Evolutionary conservation across 2,888 invertebrate species (phyloP).

Genomic region (Rotaria sp.): DNA sequence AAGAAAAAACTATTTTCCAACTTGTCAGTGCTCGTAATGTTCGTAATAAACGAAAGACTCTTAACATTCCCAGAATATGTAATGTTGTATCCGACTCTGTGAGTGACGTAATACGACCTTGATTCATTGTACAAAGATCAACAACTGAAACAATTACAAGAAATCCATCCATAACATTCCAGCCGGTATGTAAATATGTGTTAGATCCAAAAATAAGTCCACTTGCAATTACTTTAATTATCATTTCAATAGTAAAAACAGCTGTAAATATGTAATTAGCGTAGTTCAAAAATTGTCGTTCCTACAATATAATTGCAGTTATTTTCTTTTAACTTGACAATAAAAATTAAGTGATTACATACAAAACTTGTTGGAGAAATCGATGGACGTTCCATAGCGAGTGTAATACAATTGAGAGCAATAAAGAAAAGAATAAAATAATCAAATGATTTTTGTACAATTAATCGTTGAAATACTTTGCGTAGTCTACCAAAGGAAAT

Average conservation of each 20-base stretch:
- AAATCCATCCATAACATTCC: too few species aligned
- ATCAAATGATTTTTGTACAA: too few species aligned
- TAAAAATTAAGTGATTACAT: constrained; percentile 42
- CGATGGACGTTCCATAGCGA: constrained; percentile 97
- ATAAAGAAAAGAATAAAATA: too few species aligned
- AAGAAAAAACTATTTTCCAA: background rate
- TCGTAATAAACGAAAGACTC: too few species aligned
- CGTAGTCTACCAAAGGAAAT: too few species aligned
- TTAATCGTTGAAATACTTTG: too few species aligned
- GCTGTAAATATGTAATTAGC: constrained; percentile 94
- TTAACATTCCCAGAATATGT: constrained; percentile 89
- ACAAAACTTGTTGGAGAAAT: constrained; percentile 78
- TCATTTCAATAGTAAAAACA: constrained; percentile 93
- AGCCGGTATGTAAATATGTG: too few species aligned
- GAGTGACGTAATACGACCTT: constrained; percentile 56
- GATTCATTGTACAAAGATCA: constrained; percentile 83
- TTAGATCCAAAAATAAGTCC: constrained; percentile 88
- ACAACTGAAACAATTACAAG: constrained; percentile 93
- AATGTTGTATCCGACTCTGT: constrained; percentile 59
- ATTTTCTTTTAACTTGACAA: background rate
- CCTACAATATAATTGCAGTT: constrained; percentile 57
- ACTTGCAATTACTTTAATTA: constrained; percentile 85
- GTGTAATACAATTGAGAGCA: too few species aligned
- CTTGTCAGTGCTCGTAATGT: constrained; percentile 74
- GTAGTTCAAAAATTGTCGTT: constrained; percentile 74